phyloP scores from a whole-genome alignment of 2,888 invertebrate genomes.

The Tenthredo mesomela region DNA sequence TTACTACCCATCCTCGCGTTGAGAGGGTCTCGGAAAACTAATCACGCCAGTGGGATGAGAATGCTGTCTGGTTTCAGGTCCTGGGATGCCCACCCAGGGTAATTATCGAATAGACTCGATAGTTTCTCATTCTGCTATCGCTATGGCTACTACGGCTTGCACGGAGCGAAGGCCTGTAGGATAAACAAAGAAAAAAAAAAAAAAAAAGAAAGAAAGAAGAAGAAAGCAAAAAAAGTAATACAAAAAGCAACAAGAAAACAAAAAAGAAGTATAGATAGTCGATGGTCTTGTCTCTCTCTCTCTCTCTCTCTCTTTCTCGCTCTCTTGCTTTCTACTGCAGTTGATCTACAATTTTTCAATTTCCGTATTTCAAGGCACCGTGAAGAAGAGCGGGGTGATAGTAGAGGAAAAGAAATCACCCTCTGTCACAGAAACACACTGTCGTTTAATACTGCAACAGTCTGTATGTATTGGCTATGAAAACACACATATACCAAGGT shows the following conservation, averaged over 20 bases:
- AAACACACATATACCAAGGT: not conserved
- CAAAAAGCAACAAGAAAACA: not conserved
- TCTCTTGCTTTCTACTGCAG: not conserved
- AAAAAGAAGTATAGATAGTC: not conserved
- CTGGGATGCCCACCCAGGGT: conserved; percentile 26
- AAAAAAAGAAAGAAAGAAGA: no score
- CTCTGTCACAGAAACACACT: not conserved
- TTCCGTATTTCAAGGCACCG: not conserved
- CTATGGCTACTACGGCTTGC: not conserved
- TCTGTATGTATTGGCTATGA: not conserved
- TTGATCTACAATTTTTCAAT: not conserved
- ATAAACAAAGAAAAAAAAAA: not conserved
- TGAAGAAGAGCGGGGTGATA: not conserved
- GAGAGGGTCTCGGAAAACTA: conserved; percentile 43
- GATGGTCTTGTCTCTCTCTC: not conserved
- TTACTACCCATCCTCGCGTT: conserved; percentile 7
- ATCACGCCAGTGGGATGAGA: conserved; percentile 26
- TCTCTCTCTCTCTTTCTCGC: no score
- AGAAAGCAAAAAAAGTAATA: not conserved
- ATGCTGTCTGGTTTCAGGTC: not conserved
- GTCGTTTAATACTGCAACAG: not conserved
- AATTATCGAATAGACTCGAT: conserved; percentile 50
- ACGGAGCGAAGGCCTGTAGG: not conserved
- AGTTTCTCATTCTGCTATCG: conserved; percentile 48
- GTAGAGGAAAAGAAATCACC: not conserved